phyloP scores from a whole-genome alignment of 2,797 vertebrate species.

The Morus bassanus region DNA sequence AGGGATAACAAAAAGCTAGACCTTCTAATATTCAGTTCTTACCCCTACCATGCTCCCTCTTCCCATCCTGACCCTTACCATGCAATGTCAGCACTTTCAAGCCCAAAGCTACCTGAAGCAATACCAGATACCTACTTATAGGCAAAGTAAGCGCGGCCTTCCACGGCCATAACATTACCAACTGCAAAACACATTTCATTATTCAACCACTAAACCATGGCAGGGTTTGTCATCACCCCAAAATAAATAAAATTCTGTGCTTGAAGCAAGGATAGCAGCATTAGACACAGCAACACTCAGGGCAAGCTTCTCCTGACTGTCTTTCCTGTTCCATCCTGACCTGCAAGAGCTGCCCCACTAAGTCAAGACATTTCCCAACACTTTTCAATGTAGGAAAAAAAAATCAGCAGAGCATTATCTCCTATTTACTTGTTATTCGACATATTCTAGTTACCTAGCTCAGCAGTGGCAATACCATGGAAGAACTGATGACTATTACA shows the following conservation, averaged over 20 bases:
- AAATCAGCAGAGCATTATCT: not conserved
- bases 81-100: not conserved
- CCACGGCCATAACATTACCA: not conserved
- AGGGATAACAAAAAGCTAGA: not conserved
- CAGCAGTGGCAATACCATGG: not conserved
- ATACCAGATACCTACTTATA: not conserved
- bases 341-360: not conserved
- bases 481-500: not conserved
- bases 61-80: not conserved
- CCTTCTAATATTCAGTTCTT: not conserved
- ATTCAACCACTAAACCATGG: not conserved
- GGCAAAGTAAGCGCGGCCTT: not conserved
- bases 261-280: not conserved
- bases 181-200: not conserved
- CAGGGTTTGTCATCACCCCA: not conserved
- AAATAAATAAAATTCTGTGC: not conserved
- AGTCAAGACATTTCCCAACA: not conserved
- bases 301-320: not conserved
- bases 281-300: not conserved
- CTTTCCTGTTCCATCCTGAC: not conserved
- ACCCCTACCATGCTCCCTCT: not conserved
- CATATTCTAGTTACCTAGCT: not conserved
- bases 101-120: not conserved
- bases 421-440: not conserved
- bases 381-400: not conserved